Conservation (phyloP, 2,888 invertebrate species). For the Andrena dorsata region DNA sequence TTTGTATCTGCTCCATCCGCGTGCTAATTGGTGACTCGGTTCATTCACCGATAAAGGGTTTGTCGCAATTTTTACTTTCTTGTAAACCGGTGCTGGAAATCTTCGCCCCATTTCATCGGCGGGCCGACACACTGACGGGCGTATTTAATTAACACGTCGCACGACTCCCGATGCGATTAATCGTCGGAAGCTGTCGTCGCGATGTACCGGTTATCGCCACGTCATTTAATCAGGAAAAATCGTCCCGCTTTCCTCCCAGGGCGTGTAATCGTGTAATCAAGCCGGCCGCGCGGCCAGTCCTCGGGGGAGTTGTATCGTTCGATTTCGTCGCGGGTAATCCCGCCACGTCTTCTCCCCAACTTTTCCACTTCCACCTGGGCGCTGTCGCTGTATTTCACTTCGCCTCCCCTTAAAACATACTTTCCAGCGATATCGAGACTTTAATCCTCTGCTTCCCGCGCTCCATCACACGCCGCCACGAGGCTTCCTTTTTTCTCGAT, state of each 20-base stretch:
- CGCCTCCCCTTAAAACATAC: constrained; percentile 62
- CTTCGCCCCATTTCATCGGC: too few species aligned
- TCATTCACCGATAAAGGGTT: constrained; percentile 17
- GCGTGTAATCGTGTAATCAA: constrained; percentile 40
- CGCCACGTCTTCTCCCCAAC: constrained; percentile 49
- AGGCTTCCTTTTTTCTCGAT: constrained; percentile 57
- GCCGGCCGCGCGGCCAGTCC: background rate
- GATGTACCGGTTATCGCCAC: background rate
- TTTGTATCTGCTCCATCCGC: background rate
- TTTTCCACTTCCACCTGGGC: constrained; percentile 63
- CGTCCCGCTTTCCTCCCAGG: background rate
- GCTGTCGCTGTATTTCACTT: constrained; percentile 62
- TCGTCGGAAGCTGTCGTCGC: background rate
- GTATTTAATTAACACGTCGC: constrained; percentile 36
- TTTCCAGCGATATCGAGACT: constrained; percentile 68
- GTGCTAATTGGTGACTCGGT: constrained; percentile 4
- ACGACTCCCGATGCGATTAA: constrained; percentile 22
- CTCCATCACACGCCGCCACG: constrained; percentile 55
- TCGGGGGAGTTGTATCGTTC: constrained; percentile 33
- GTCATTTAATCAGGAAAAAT: constrained; percentile 31
- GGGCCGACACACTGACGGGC: too few species aligned
- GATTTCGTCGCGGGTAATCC: constrained; percentile 51
- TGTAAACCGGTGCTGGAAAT: too few species aligned
- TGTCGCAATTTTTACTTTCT: too few species aligned
- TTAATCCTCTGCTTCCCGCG: constrained; percentile 64